Conservation (phyloP, 2,113 vertebrate species). For the Nesogale talazaci region DNA sequence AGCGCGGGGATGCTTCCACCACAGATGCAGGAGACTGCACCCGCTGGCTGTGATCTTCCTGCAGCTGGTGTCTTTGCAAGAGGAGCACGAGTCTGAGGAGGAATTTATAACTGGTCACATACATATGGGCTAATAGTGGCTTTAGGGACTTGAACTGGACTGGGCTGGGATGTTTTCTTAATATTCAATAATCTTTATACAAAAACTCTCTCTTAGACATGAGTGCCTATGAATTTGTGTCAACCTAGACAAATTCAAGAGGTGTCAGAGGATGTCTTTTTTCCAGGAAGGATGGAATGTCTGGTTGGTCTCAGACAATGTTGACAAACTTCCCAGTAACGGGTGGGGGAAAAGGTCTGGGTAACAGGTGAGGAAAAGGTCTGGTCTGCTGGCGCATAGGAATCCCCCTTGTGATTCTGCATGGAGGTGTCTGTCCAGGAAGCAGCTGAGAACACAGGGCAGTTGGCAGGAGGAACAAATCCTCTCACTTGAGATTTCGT, state of each 20-base stretch:
- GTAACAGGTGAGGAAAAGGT: background rate
- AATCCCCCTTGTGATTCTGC: background rate
- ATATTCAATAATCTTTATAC: too few species aligned
- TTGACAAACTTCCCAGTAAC: background rate
- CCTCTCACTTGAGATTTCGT: background rate
- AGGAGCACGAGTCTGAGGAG: too few species aligned
- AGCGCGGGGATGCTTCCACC: background rate
- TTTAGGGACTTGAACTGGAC: too few species aligned
- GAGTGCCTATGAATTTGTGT: too few species aligned
- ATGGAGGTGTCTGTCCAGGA: background rate
- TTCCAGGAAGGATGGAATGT: conserved; percentile 8
- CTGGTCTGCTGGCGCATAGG: background rate
- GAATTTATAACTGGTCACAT: too few species aligned
- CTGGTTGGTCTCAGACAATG: background rate
- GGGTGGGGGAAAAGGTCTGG: background rate
- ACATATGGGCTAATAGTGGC: too few species aligned
- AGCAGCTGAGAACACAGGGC: background rate
- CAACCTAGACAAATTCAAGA: too few species aligned
- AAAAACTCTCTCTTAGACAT: too few species aligned
- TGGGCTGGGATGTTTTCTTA: too few species aligned
- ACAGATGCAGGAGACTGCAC: background rate
- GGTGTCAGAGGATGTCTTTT: too few species aligned
- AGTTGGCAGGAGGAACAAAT: background rate
- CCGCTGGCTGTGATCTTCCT: too few species aligned
- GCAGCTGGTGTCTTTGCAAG: too few species aligned